Evolutionary conservation across 2,797 vertebrate genomes (phyloP).

Genomic region (Sparidentex hasta): DNA sequence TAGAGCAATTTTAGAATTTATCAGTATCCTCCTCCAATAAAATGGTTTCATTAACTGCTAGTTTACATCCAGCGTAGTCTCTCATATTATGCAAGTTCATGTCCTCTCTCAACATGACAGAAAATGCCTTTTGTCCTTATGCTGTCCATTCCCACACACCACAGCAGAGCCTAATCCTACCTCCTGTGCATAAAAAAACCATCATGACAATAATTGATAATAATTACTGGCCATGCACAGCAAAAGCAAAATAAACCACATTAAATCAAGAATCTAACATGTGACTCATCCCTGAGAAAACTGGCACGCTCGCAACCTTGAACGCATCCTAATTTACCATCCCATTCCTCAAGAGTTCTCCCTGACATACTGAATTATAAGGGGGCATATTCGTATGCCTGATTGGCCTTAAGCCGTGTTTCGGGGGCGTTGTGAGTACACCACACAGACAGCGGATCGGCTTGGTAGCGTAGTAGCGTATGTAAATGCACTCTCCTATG

Average conservation of each 20-base stretch:
- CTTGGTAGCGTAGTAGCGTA: constrained; percentile 80
- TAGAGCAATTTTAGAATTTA: constrained; percentile 1
- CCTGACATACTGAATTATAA: constrained; percentile 86
- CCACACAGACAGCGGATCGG: constrained; percentile 81
- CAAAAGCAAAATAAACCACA: constrained; percentile 69
- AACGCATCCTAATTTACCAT: constrained; percentile 84
- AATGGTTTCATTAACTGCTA: not conserved
- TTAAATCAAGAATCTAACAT: constrained; percentile 78
- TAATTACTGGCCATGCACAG: constrained; percentile 63
- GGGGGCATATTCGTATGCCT: constrained; percentile 83
- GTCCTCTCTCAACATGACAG: not conserved
- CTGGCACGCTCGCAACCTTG: constrained; percentile 81
- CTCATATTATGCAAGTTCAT: not conserved
- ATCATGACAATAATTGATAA: constrained; percentile 64
- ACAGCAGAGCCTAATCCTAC: not conserved
- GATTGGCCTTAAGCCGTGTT: constrained; percentile 83
- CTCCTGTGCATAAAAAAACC: constrained; percentile 47
- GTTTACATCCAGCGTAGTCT: not conserved
- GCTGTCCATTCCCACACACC: not conserved
- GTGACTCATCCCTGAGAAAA: constrained; percentile 82
- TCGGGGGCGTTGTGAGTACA: constrained; percentile 83
- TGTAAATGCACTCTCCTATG: constrained; percentile 85
- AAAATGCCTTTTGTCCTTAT: not conserved
- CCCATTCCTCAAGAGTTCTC: constrained; percentile 86
- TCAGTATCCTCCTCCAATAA: not conserved